Percentiles rank a stretch among this genome's conserved stretches.
Evolutionary conservation across 1,140 invertebrate genomes (phyloP).

Genomic region (Nasonia giraulti): DNA sequence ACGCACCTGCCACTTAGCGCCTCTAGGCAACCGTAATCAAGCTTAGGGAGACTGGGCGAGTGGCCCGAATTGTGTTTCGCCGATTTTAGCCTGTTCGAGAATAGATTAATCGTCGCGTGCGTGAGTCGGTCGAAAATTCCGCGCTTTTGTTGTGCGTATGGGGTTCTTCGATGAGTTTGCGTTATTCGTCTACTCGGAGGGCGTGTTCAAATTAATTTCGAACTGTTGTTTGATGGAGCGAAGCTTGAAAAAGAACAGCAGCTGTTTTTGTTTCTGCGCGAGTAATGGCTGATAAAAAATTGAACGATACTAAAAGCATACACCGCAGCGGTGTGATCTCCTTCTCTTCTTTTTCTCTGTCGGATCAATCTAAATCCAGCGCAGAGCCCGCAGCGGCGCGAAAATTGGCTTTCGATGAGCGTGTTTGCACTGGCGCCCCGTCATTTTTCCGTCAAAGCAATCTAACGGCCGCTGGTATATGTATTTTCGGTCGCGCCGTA

Average conservation of each 20-base stretch:
- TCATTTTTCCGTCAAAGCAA: conserved; percentile 2
- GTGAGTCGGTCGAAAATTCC: not conserved
- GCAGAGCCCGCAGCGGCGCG: no score
- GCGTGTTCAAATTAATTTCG: not conserved
- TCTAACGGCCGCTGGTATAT: not conserved
- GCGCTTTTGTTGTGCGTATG: no score
- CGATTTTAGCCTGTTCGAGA: not conserved
- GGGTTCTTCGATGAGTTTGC: not conserved
- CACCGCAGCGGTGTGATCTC: not conserved
- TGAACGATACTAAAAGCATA: not conserved
- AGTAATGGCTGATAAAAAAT: no score
- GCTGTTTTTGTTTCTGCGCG: no score
- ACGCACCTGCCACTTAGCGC: conserved; percentile 33
- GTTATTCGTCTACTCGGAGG: not conserved
- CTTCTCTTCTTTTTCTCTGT: not conserved
- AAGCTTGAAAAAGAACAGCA: no score
- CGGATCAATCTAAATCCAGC: not conserved
- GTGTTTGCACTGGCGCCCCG: conserved; percentile 30
- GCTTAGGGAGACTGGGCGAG: not conserved
- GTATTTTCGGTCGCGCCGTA: not conserved
- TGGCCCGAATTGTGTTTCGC: not conserved
- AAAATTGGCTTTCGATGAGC: conserved; percentile 6
- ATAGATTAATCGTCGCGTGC: conserved; percentile 16
- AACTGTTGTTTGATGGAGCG: not conserved
- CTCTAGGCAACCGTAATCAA: not conserved